Evolutionary conservation across 1,140 invertebrate genomes (phyloP), one percentile per base, ranked within the genome.

Genomic region (Colletes latitarsis): DNA sequence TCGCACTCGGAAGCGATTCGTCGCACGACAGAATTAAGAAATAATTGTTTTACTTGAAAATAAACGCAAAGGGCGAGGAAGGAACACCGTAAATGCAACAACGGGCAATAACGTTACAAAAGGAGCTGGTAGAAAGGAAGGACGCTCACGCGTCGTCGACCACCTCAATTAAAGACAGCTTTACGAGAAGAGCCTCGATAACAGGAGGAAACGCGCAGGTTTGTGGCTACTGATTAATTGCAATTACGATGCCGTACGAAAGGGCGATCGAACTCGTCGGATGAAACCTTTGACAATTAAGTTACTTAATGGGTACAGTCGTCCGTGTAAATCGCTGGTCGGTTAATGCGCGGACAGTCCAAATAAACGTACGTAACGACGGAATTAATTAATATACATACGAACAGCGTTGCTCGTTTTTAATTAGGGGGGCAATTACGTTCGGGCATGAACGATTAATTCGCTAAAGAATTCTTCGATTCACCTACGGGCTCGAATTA

Each of bases 281-380:
- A 3, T 14, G 64, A 1, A n/a, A 67, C 75, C 75, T 77, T 77
- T 77, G 75, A 77, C 75, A 70, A 77, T 77, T 70, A 60, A 58
- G 46, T 49, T 62, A 49, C 41, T 53, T 19, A 17, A 46, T 64
- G 58, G 17, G 12, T 4, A 70, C 14, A 9, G 60, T 46, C 19
- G 49, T 49, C 19, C 19, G 69, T 55, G 69, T 72, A 21, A 64
- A 30, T 55, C 49, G 69, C 0, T n/a, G 4, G 14, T 49, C 10
- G 5, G 15, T 6, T 41, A 39, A 30, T 6, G 19, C 30, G 9
- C 6, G n/a, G 57, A 10, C 17, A 15, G 10, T 41, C 4, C 14
- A 17, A 15, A 5, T 6, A 6, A 17, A 0, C 10, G 4, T 41
- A 6, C 6, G 8, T 1, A 52, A 60, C 43, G 6, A 57, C 19